Conservation (phyloP, 2,888 invertebrate species). For the Acheta domesticus region DNA sequence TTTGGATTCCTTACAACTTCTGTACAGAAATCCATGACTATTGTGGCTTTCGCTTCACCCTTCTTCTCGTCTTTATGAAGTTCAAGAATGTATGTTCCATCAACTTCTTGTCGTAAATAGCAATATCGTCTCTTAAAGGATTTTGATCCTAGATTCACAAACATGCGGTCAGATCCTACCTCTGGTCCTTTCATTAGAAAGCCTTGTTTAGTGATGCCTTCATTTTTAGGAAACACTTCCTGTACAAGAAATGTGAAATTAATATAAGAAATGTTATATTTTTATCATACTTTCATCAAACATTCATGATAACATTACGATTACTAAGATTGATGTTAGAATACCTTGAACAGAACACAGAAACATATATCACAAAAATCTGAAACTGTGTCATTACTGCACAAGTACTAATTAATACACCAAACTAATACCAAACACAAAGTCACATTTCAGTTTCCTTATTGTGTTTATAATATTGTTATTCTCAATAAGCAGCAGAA, state of each 20-base stretch:
- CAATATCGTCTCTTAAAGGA: constrained; percentile 89
- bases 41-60: constrained; percentile 84
- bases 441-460: too few relatives aligned
- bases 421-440: too few relatives aligned
- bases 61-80: constrained; percentile 91
- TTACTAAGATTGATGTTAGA: too few relatives aligned
- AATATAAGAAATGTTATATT: too few relatives aligned
- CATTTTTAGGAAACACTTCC: constrained; percentile 53
- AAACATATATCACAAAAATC: too few relatives aligned
- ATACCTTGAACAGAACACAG: too few relatives aligned
- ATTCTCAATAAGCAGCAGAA: too few relatives aligned
- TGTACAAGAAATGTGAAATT: constrained; percentile 20
- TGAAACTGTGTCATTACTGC: too few relatives aligned
- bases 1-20: constrained; percentile 84
- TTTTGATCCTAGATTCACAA: constrained; percentile 86
- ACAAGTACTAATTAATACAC: too few relatives aligned
- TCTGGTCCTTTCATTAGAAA: constrained; percentile 90
- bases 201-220: constrained; percentile 84
- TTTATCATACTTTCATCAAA: too few relatives aligned
- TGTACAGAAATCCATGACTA: constrained; percentile 90
- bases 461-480: too few relatives aligned
- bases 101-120: constrained; percentile 83
- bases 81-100: constrained; percentile 86
- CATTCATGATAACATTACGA: too few relatives aligned
- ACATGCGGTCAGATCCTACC: constrained; percentile 83